A percentile compares a stretch with the other conserved stretches of the same genome.
Evolutionary conservation across 2,888 invertebrate genomes (phyloP).

Genomic region (Sphecodes monilicornis): DNA sequence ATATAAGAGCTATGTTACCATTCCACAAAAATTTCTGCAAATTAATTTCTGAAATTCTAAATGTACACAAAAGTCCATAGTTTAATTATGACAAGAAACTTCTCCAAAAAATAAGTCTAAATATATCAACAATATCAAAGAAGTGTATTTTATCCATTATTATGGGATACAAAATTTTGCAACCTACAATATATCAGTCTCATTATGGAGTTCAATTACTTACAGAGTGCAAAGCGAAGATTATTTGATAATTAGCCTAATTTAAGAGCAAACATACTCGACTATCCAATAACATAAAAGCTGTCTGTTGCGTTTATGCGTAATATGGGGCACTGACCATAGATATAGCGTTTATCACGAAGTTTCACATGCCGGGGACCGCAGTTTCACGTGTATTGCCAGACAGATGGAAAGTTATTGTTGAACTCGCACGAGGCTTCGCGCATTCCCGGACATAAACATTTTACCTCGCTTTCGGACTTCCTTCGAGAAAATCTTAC

Average conservation of each 20-base stretch:
- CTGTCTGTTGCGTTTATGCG: not conserved
- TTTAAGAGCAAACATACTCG: not conserved
- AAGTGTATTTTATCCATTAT: not conserved
- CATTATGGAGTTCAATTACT: not conserved
- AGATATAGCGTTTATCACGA: not conserved
- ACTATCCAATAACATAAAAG: not conserved
- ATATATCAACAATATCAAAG: not conserved
- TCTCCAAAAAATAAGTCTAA: no score
- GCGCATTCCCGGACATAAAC: not conserved
- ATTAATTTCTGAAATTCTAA: no score
- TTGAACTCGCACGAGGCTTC: constrained; percentile 8
- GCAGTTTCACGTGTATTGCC: constrained; percentile 5
- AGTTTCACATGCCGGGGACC: not conserved
- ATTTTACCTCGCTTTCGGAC: constrained; percentile 22
- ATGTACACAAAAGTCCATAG: no score
- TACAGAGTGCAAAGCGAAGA: not conserved
- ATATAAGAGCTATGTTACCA: no score
- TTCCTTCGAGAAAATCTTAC: not conserved
- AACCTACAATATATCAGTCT: not conserved
- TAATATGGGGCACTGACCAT: not conserved
- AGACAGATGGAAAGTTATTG: not conserved
- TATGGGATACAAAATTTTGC: not conserved
- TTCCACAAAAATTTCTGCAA: no score
- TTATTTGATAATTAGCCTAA: not conserved
- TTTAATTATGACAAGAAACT: no score